Evolutionary conservation across 2,888 invertebrate genomes (phyloP), one percentile per base, ranked within the genome.

Genomic region (Isoperla grammatica): DNA sequence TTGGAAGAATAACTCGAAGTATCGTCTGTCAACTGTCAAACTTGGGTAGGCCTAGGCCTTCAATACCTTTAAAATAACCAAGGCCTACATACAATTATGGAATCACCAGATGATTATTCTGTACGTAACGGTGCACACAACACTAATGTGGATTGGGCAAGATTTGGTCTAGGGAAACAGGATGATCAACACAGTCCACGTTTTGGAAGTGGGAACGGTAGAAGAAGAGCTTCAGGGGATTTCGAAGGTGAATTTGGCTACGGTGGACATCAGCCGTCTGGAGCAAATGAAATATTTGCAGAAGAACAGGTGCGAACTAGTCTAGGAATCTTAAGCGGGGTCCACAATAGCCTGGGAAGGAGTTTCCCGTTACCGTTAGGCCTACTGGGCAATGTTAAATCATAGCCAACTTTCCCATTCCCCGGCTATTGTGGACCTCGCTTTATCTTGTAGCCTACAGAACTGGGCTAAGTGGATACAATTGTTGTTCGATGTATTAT

Each of bases 281-380:
- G 92, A 59, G 88, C 90, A 20, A 93, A 93, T 75, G 95, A 95
- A 76, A 82, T 95, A 60, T 95, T 92, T 75, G 90, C 91, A 22
- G 91, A 93, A 71, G 90, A 93, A 76, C 90, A 90, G 81, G 94
- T 92, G 75, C 71, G 72, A 56, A 9, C 9, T 20, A 29, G 29
- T 29, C n/a, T n/a, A n/a, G n/a, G n/a, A n/a, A n/a, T n/a, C n/a
- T n/a, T n/a, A n/a, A n/a, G n/a, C n/a, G n/a, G n/a, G n/a, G n/a
- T n/a, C n/a, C n/a, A n/a, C n/a, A n/a, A n/a, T n/a, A n/a, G n/a
- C n/a, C n/a, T n/a, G n/a, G n/a, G n/a, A n/a, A n/a, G n/a, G n/a
- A n/a, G n/a, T n/a, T n/a, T n/a, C n/a, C n/a, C n/a, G n/a, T n/a
- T n/a, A n/a, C n/a, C n/a, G n/a, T n/a, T n/a, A n/a, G n/a, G n/a